phyloP scores from a whole-genome alignment of 2,797 vertebrate species.

The Parambassis ranga region DNA sequence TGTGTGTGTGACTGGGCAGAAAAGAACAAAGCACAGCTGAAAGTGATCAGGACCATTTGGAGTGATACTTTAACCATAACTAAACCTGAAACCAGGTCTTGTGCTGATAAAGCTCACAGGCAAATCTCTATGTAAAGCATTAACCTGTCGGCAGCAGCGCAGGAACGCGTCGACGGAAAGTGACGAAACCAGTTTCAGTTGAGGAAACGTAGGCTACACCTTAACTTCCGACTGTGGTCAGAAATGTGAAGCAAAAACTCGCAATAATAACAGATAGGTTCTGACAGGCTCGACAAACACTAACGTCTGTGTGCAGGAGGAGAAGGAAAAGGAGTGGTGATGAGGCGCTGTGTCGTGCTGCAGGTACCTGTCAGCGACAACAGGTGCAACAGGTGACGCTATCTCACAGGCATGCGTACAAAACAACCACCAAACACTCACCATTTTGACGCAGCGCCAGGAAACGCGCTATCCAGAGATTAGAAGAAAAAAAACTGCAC shows the following conservation, averaged over 20 bases:
- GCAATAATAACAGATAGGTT: neutral
- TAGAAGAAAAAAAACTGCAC: neutral
- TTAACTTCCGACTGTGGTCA: constrained; percentile 21
- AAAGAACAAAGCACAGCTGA: neutral
- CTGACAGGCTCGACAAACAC: neutral
- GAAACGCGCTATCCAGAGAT: neutral
- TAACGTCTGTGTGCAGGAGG: neutral
- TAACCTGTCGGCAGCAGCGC: constrained; percentile 17
- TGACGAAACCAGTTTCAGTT: constrained; percentile 69
- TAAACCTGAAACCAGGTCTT: neutral
- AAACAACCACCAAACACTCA: constrained; percentile 46
- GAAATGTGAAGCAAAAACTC: neutral
- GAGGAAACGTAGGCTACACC: constrained; percentile 20
- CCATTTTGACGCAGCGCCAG: constrained; percentile 54
- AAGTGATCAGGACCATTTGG: too few relatives aligned
- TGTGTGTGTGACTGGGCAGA: neutral
- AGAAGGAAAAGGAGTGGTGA: too few relatives aligned
- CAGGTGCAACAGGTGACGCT: constrained; percentile 74
- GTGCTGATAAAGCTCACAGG: neutral
- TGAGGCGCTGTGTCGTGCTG: neutral
- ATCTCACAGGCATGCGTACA: neutral
- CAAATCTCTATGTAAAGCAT: constrained; percentile 36
- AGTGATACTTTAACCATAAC: too few relatives aligned
- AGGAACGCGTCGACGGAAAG: constrained; percentile 23
- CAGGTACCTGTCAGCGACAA: constrained; percentile 36